Conservation (phyloP, 2,888 invertebrate species). For the Sthenelais limicola region DNA sequence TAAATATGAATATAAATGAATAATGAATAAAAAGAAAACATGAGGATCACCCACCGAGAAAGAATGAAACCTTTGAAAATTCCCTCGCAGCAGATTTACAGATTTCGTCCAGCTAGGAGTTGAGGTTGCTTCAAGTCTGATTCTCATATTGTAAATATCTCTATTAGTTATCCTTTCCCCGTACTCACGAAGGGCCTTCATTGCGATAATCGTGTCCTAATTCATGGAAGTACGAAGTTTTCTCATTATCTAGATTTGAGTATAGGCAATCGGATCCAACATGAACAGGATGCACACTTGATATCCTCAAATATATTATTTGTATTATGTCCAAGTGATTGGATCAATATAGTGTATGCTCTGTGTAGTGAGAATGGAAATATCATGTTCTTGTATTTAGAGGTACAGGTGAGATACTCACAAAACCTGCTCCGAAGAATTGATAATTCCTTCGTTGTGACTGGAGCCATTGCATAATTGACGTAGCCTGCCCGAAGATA, state of each 20-base stretch:
- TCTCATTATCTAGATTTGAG: too few species aligned
- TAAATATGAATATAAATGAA: too few species aligned
- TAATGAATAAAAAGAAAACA: too few species aligned
- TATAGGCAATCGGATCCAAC: too few species aligned
- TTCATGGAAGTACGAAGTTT: background rate
- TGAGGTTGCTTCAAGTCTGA: constrained; percentile 67
- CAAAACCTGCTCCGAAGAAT: constrained; percentile 47
- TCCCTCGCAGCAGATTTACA: constrained; percentile 45
- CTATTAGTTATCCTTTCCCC: constrained; percentile 64
- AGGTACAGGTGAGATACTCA: constrained; percentile 4
- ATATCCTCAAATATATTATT: too few species aligned
- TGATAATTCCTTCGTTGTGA: constrained; percentile 36
- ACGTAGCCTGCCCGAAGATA: constrained; percentile 32
- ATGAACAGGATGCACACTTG: too few species aligned
- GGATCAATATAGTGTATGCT: too few species aligned
- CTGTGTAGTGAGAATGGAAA: too few species aligned
- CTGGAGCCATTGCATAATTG: constrained; percentile 50
- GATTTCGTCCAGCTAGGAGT: constrained; percentile 59
- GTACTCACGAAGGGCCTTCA: constrained; percentile 83
- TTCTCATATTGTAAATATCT: constrained; percentile 61
- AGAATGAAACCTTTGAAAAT: constrained; percentile 1
- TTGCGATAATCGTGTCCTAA: constrained; percentile 83
- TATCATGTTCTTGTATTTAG: background rate
- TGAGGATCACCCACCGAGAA: background rate
- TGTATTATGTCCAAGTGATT: too few species aligned